phyloP scores from a whole-genome alignment of 2,797 vertebrate genomes.

The Esox lucius region DNA sequence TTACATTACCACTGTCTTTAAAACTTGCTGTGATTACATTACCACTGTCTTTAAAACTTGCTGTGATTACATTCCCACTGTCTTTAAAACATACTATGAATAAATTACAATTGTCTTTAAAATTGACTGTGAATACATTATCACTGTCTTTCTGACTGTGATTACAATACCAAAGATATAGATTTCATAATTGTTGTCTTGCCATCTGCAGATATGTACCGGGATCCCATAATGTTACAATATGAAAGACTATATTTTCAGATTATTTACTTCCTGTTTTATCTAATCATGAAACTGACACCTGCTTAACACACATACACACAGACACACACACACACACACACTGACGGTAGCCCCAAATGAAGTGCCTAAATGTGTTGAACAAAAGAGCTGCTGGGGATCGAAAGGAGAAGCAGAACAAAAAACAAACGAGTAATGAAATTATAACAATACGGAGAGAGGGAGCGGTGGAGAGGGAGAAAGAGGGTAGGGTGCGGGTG shows the following conservation, averaged over 20 bases:
- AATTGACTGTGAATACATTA: too few relatives aligned
- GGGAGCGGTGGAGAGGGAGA: slow-evolving; percentile 71
- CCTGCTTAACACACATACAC: slow-evolving; percentile 51
- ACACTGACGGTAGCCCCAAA: slow-evolving; percentile 65
- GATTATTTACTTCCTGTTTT: slow-evolving; percentile 70
- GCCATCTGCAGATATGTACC: background rate
- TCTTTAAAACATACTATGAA: too few relatives aligned
- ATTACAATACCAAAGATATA: too few relatives aligned
- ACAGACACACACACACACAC: slow-evolving; percentile 40
- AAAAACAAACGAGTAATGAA: slow-evolving; percentile 95
- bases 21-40: too few relatives aligned
- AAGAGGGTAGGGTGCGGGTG: slow-evolving; percentile 64
- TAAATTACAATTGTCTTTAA: too few relatives aligned
- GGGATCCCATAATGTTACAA: slow-evolving; percentile 28
- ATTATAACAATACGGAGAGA: slow-evolving; percentile 94
- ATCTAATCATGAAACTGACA: slow-evolving; percentile 73
- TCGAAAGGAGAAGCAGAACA: slow-evolving; percentile 88
- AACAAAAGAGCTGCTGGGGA: slow-evolving; percentile 83
- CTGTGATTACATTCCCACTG: too few relatives aligned
- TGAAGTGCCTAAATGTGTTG: slow-evolving; percentile 77
- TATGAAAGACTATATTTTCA: slow-evolving; percentile 50
- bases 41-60: too few relatives aligned
- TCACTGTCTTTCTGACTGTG: too few relatives aligned
- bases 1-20: too few relatives aligned
- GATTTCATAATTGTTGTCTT: too few relatives aligned